A percentile compares a stretch with the other conserved stretches of the same genome.
phyloP scores from a whole-genome alignment of 2,113 vertebrate genomes.

The Pelodiscus sinensis region DNA sequence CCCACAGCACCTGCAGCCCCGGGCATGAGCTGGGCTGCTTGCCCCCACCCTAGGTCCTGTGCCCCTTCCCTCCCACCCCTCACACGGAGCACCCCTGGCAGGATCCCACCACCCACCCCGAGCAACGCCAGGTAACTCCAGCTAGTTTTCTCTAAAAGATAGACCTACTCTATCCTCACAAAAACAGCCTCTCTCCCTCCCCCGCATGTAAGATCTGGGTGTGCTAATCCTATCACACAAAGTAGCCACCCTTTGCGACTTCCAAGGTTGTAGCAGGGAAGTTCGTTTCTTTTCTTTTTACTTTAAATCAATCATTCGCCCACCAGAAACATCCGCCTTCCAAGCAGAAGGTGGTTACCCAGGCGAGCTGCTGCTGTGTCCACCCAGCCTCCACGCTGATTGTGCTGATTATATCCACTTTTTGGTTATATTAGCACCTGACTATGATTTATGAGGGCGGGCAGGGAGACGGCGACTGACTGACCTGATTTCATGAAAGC shows the following conservation, averaged over 20 bases:
- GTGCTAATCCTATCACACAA: slow-evolving; percentile 30
- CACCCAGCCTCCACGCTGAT: slow-evolving; percentile 46
- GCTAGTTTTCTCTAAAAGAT: not conserved
- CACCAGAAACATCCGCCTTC: slow-evolving; percentile 9
- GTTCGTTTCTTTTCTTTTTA: slow-evolving; percentile 62
- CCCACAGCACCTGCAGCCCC: no score
- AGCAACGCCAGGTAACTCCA: no score
- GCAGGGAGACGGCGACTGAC: slow-evolving; percentile 54
- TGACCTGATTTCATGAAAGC: slow-evolving; percentile 67
- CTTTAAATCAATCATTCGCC: slow-evolving; percentile 55
- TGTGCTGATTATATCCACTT: slow-evolving; percentile 61
- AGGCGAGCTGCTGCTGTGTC: slow-evolving; percentile 45
- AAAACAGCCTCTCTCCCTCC: not conserved
- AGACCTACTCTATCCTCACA: not conserved
- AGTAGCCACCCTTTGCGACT: slow-evolving; percentile 3
- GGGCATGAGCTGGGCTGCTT: no score
- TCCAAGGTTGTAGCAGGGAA: not conserved
- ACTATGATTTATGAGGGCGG: slow-evolving; percentile 74
- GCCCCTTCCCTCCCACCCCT: no score
- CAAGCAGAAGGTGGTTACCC: slow-evolving; percentile 13
- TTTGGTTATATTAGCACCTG: slow-evolving; percentile 74
- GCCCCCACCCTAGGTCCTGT: no score
- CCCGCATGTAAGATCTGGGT: slow-evolving; percentile 5
- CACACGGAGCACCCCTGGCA: no score
- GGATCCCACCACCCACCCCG: no score